Percentiles rank a stretch among this genome's conserved stretches.
Evolutionary conservation across 2,797 vertebrate species (phyloP).

Genomic region (Clarias pachynema): DNA sequence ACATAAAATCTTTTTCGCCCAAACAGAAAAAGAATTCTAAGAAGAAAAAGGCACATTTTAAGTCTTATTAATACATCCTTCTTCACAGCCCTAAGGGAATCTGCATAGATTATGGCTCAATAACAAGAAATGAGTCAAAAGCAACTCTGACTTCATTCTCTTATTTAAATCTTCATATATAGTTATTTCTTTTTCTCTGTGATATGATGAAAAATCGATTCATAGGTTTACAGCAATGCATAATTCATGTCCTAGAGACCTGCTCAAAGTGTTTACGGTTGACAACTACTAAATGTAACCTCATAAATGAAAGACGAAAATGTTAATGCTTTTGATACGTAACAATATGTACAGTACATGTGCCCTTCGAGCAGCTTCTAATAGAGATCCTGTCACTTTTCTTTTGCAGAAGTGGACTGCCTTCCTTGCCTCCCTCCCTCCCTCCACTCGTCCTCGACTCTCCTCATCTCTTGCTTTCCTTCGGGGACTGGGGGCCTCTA

Average conservation of each 20-base stretch:
- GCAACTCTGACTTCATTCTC: slow-evolving; percentile 1
- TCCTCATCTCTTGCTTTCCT: slow-evolving; percentile 42
- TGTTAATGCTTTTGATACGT: background rate
- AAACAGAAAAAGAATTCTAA: background rate
- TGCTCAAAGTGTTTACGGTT: background rate
- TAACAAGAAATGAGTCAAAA: background rate
- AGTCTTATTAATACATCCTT: slow-evolving; percentile 19
- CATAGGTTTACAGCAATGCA: slow-evolving; percentile 12
- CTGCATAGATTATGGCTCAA: background rate
- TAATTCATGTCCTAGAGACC: slow-evolving; percentile 7
- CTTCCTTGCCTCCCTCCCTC: background rate
- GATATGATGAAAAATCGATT: slow-evolving; percentile 31
- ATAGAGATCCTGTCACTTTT: slow-evolving; percentile 38
- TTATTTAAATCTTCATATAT: background rate
- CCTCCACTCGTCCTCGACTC: slow-evolving; percentile 24
- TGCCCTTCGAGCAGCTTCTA: slow-evolving; percentile 11
- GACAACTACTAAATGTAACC: background rate
- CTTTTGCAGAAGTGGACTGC: slow-evolving; percentile 40
- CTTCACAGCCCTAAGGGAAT: background rate
- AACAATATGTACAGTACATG: background rate
- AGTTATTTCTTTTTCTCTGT: background rate
- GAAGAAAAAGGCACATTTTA: slow-evolving; percentile 1
- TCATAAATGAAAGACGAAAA: slow-evolving; percentile 1
- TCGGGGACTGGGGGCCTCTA: slow-evolving; percentile 46
- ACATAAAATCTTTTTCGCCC: background rate